Conservation (phyloP, 2,113 vertebrate species). For the Tyto alba region DNA sequence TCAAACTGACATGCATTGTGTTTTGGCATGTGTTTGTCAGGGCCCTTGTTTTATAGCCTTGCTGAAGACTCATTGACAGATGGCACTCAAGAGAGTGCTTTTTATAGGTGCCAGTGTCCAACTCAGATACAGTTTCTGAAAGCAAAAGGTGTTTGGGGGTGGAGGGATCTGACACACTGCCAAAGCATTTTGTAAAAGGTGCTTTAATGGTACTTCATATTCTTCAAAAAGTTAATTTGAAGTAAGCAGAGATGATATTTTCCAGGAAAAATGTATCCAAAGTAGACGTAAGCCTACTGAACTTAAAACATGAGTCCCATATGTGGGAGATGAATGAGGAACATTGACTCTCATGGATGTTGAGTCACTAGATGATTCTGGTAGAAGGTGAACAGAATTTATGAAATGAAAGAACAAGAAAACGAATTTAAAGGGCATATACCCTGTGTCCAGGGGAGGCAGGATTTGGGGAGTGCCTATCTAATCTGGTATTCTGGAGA, state of each 20-base stretch:
- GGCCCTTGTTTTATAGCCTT: slow-evolving; percentile 51
- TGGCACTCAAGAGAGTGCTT: slow-evolving; percentile 53
- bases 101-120: slow-evolving; percentile 59
- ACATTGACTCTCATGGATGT: background rate
- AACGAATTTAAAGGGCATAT: background rate
- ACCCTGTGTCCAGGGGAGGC: background rate
- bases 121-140: slow-evolving; percentile 41
- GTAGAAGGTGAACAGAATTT: background rate
- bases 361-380: background rate
- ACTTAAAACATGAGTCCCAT: background rate
- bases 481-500: background rate
- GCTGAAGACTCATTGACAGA: slow-evolving; percentile 47
- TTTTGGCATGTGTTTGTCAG: slow-evolving; percentile 35
- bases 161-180: slow-evolving; percentile 40
- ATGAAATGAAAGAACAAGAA: background rate
- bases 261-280: too few species aligned
- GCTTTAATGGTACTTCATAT: background rate
- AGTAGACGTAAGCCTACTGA: too few species aligned
- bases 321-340: background rate
- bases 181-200: slow-evolving; percentile 51
- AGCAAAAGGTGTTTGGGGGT: slow-evolving; percentile 49
- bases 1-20: background rate
- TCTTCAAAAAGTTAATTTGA: background rate
- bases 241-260: too few species aligned
- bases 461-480: background rate